Percentiles rank a stretch among this genome's conserved stretches.
Evolutionary conservation across 1,140 invertebrate species (phyloP).

Genomic region (Frieseomelitta varia): DNA sequence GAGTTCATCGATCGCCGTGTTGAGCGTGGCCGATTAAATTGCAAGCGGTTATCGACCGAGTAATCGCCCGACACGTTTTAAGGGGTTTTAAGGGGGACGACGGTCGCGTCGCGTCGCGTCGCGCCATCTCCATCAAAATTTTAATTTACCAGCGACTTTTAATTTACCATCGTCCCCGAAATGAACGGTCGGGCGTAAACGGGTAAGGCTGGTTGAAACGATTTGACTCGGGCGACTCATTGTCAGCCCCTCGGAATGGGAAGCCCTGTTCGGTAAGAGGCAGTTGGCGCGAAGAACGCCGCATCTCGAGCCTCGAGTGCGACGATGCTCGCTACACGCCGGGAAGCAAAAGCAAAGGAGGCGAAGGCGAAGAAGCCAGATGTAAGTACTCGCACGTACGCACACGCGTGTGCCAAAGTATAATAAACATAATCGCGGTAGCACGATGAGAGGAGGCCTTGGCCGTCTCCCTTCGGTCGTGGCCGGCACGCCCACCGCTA

Average conservation of each 20-base stretch:
- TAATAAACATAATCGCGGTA: conserved; percentile 78
- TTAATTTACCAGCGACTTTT: neutral
- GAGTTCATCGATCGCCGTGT: neutral
- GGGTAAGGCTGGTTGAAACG: neutral
- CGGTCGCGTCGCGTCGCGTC: neutral
- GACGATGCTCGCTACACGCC: conserved; percentile 2
- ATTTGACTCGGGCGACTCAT: neutral
- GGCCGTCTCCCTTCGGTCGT: conserved; percentile 77
- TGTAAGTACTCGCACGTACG: conserved; percentile 62
- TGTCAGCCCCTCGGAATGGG: neutral
- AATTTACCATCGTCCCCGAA: neutral
- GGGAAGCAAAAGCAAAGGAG: conserved; percentile 21
- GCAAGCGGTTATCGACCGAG: neutral
- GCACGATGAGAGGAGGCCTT: conserved; percentile 76
- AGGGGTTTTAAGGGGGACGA: neutral
- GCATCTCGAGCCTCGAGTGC: neutral
- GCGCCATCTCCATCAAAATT: neutral
- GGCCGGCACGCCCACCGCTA: conserved; percentile 77
- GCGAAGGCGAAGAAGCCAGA: conserved; percentile 6
- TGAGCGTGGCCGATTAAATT: neutral
- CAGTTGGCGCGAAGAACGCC: neutral
- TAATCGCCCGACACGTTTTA: neutral
- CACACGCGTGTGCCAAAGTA: conserved; percentile 67
- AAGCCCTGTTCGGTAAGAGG: neutral
- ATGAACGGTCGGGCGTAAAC: neutral